A percentile compares a stretch with the other conserved stretches of the same genome.
These are phyloP conservation scores for Nephrotoma flavescens DNA, from an alignment of 2,888 invertebrate genomes.

Conservation along the genomic window DNA sequence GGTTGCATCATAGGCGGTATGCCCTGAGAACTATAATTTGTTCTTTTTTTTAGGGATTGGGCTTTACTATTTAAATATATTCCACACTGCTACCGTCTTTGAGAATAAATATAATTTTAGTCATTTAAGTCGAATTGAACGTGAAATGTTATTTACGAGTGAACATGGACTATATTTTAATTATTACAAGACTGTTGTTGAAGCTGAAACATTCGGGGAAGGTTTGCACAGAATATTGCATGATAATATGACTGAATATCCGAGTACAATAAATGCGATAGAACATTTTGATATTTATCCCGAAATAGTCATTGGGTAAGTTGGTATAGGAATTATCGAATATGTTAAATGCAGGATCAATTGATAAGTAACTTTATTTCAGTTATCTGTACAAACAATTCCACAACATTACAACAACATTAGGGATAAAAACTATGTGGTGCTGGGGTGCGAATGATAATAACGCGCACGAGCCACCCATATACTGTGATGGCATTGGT, in stretches of 20 bases:
- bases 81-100: slow-evolving; percentile 53
- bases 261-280: slow-evolving; percentile 63
- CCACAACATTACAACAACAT: slow-evolving; percentile 11
- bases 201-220: slow-evolving; percentile 42
- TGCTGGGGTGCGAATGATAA: slow-evolving; percentile 44
- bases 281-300: slow-evolving; percentile 73
- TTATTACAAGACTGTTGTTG: slow-evolving; percentile 69
- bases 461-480: slow-evolving; percentile 8
- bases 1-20: background rate
- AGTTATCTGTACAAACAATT: slow-evolving; percentile 18
- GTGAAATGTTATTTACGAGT: slow-evolving; percentile 72
- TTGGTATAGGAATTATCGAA: slow-evolving; percentile 7
- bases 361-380: background rate
- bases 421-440: slow-evolving; percentile 16
- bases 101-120: slow-evolving; percentile 76
- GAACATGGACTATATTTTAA: slow-evolving; percentile 87
- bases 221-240: slow-evolving; percentile 50
- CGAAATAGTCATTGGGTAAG: slow-evolving; percentile 45
- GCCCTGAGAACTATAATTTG: background rate
- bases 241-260: slow-evolving; percentile 68
- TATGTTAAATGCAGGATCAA: too few species aligned
- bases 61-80: slow-evolving; percentile 43
- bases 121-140: slow-evolving; percentile 63
- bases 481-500: slow-evolving; percentile 40
- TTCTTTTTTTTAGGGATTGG: slow-evolving; percentile 36